phyloP scores from a whole-genome alignment of 2,797 vertebrate genomes.

The Antrozous pallidus region DNA sequence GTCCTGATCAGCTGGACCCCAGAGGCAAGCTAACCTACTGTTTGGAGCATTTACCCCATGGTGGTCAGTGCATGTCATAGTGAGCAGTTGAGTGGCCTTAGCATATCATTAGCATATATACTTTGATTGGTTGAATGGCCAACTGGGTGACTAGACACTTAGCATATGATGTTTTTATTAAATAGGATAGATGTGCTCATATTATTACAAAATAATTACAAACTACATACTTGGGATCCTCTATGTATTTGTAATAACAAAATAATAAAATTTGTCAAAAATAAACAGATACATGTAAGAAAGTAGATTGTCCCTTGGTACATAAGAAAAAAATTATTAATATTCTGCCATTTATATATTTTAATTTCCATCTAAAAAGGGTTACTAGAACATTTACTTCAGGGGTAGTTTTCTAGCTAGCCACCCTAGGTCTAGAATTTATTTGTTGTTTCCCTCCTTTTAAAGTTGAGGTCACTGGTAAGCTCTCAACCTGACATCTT shows the following conservation, averaged over 20 bases:
- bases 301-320: background rate
- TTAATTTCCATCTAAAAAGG: background rate
- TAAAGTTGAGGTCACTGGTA: background rate
- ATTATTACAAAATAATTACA: background rate
- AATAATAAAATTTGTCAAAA: background rate
- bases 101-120: too few relatives aligned
- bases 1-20: rapidly evolving
- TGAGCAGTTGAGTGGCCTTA: too few relatives aligned
- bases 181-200: background rate
- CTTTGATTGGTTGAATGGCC: too few relatives aligned
- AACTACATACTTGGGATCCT: background rate
- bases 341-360: background rate
- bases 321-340: background rate
- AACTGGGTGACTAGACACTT: too few relatives aligned
- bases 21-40: too few relatives aligned
- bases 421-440: background rate
- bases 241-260: background rate
- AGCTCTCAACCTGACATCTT: background rate
- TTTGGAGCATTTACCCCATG: too few relatives aligned
- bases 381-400: rapidly evolving
- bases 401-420: background rate
- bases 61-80: too few relatives aligned
- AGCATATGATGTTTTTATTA: too few relatives aligned
- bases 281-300: background rate
- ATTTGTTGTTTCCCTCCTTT: background rate